Base-by-base conservation (phyloP, 2,888 invertebrate genomes). In the Byasa hedistus region DNA sequence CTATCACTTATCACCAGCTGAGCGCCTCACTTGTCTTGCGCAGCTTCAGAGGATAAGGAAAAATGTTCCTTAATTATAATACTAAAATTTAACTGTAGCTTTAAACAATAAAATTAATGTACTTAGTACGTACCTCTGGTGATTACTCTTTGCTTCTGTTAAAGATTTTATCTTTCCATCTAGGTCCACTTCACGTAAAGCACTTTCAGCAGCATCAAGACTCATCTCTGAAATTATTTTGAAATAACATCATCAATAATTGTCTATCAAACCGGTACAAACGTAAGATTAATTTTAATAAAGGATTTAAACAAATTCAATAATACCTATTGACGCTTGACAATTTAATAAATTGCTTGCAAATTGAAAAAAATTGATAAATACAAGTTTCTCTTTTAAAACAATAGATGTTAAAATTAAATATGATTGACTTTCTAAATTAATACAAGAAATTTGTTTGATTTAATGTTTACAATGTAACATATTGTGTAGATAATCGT, bases 161-260 rank as follows among this genome's bases (percentile, higher is more conserved):
- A 98, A 89, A 17, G 93, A 93, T 68, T 95, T 94, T 69, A 97
- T 94, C 78, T 96, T 94, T 48, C 94, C 94, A 68, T 96, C 96
- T 36, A 98, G 86, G 80, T 96, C 95, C 0, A 96, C 95, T 4
- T 93, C 93, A 64, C 89, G 92, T 21, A 97, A 92, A 60, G 95
- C 95, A 21, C 88, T 88, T 82, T 98, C 97, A 0, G 96, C 96
- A 36, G 92, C 89, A 62, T 92, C 88, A 32, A 98, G 88, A 68
- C 94, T 94, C 74, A 93, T 90, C 80, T 96, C 96, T 91, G 90
- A 55, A 64, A 57, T 15, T 24, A 12, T 17, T 21, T 48, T 24
- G 0, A 44, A 17, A 44, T 15, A 17, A 3, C 2, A 4, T 44
- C 19, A 44, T 19, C 3, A 44, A 15, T 15, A 44, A 44, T 15